Percentiles rank a stretch among this genome's conserved stretches.
Evolutionary conservation across 2,113 vertebrate genomes (phyloP).

Genomic region (Gila orcuttii): DNA sequence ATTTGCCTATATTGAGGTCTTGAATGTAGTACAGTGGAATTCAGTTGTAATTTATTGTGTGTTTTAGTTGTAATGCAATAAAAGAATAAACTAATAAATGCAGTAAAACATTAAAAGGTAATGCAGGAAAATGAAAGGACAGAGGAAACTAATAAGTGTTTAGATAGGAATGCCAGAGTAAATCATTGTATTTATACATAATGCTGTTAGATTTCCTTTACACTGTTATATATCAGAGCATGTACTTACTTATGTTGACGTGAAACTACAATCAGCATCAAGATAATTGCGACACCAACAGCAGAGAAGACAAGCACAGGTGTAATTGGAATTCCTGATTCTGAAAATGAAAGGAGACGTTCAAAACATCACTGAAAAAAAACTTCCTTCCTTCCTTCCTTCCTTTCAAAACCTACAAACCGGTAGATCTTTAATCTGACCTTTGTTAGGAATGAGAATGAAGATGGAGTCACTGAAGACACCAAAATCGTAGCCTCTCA

Average conservation of each 20-base stretch:
- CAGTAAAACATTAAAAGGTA: neutral
- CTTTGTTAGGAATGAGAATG: conserved; percentile 71
- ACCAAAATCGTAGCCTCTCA: conserved; percentile 78
- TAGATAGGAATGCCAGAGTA: neutral
- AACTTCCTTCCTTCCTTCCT: neutral
- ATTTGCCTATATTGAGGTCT: too few species aligned
- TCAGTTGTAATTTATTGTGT: too few species aligned
- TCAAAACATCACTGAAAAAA: neutral
- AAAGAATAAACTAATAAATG: neutral
- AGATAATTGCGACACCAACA: conserved; percentile 77
- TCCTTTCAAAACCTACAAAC: neutral
- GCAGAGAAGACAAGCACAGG: conserved; percentile 81
- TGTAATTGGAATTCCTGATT: conserved; percentile 79
- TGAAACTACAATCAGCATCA: conserved; percentile 82
- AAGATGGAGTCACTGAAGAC: conserved; percentile 85
- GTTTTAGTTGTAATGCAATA: too few species aligned
- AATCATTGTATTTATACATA: neutral
- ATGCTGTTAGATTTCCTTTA: neutral
- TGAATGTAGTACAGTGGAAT: too few species aligned
- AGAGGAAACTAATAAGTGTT: neutral
- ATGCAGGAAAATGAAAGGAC: neutral
- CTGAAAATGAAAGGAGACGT: conserved; percentile 67
- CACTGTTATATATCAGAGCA: neutral
- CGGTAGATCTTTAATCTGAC: conserved; percentile 53
- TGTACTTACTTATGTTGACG: conserved; percentile 88